A percentile compares a stretch with the other conserved stretches of the same genome.
Conservation (phyloP, 2,797 vertebrate genomes). For the Pipistrellus pipistrellus region DNA sequence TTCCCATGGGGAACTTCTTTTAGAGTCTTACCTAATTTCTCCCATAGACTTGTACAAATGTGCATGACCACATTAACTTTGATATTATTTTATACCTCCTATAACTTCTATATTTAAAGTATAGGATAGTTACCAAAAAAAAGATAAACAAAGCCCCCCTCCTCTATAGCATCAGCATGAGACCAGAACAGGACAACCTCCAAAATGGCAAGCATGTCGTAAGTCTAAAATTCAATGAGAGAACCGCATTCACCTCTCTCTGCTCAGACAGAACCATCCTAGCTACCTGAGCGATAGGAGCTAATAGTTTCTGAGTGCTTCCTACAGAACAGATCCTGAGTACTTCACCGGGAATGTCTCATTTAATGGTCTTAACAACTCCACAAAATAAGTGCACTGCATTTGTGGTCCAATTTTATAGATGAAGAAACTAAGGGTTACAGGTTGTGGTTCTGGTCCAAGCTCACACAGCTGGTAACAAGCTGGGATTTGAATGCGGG, state of each 20-base stretch:
- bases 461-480: neutral
- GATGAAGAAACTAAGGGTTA: neutral
- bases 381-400: neutral
- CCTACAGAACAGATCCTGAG: neutral
- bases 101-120: slow-evolving; percentile 11
- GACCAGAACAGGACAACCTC: neutral
- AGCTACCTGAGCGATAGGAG: neutral
- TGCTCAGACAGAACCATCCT: neutral
- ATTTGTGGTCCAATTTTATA: neutral
- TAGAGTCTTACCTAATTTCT: neutral
- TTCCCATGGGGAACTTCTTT: slow-evolving; percentile 25
- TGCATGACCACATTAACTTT: neutral
- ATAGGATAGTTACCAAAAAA: neutral
- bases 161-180: neutral
- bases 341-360: neutral
- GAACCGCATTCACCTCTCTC: neutral
- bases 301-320: neutral
- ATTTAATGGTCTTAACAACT: neutral
- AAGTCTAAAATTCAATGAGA: neutral
- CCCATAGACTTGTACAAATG: neutral
- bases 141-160: neutral
- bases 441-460: neutral
- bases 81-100: neutral
- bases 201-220: neutral
- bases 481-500: neutral